A percentile compares a stretch with the other conserved stretches of the same genome.
Evolutionary conservation across 2,113 vertebrate genomes (phyloP).

Genomic region (Siniperca chuatsi): DNA sequence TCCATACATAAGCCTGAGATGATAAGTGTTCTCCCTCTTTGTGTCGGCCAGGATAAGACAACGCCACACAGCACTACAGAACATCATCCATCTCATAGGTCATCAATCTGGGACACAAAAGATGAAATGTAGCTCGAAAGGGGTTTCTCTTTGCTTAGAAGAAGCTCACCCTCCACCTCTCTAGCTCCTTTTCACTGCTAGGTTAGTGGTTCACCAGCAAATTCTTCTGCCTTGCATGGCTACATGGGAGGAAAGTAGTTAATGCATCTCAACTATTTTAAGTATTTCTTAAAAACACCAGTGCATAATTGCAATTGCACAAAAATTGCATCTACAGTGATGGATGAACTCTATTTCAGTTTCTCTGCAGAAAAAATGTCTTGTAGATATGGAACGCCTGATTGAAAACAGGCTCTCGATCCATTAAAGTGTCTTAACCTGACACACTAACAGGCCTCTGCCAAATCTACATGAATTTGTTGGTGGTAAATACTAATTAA

Average conservation of each 20-base stretch:
- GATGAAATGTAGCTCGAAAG: slow-evolving; percentile 80
- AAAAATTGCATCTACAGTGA: slow-evolving; percentile 16
- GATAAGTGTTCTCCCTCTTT: slow-evolving; percentile 84
- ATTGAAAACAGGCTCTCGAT: slow-evolving; percentile 16
- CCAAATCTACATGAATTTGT: slow-evolving; percentile 22
- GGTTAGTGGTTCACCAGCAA: slow-evolving; percentile 21
- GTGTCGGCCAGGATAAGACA: slow-evolving; percentile 80
- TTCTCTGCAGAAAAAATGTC: slow-evolving; percentile 9
- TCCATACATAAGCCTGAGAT: slow-evolving; percentile 81
- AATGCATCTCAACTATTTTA: background rate
- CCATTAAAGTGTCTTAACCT: background rate
- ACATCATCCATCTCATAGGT: slow-evolving; percentile 86
- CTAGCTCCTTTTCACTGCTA: slow-evolving; percentile 46
- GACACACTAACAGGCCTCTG: slow-evolving; percentile 24
- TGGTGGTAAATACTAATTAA: slow-evolving; percentile 44
- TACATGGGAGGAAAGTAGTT: slow-evolving; percentile 12
- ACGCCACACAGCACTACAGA: slow-evolving; percentile 81
- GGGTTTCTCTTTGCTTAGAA: slow-evolving; percentile 66
- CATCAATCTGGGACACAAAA: slow-evolving; percentile 87
- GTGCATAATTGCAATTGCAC: background rate
- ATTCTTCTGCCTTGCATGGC: slow-evolving; percentile 10
- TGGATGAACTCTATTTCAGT: background rate
- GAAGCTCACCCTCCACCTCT: slow-evolving; percentile 50
- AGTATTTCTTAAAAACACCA: slow-evolving; percentile 13
- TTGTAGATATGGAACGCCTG: background rate